A percentile compares a stretch with the other conserved stretches of the same genome.
These are phyloP conservation scores for Nipponia nippon DNA, from an alignment of 2,113 vertebrate species.

Conservation along the genomic window DNA sequence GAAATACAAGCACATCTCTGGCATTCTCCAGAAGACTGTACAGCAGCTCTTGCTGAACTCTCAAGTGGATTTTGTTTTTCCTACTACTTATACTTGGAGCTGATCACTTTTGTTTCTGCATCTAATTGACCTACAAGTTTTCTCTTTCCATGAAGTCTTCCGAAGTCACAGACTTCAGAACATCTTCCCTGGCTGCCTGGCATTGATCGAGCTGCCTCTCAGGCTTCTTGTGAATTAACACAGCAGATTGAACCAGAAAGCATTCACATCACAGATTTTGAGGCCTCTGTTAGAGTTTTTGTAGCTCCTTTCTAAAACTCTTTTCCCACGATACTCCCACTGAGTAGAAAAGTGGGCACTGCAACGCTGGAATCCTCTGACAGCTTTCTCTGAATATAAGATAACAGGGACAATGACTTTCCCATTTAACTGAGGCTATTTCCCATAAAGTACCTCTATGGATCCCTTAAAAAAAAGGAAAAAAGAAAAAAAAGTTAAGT, in stretches of 20 bases:
- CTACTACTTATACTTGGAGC: not conserved
- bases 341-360: not conserved
- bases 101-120: not conserved
- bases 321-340: not conserved
- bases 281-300: not conserved
- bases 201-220: not conserved
- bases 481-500: not conserved
- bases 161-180: not conserved
- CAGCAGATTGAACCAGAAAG: not conserved
- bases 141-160: not conserved
- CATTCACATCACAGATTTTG: not conserved
- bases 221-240: not conserved
- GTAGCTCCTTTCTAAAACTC: not conserved
- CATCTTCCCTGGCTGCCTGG: not conserved
- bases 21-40: not conserved
- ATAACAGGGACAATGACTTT: not conserved
- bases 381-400: not conserved
- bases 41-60: not conserved
- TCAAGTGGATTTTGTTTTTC: not conserved
- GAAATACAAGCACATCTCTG: not conserved
- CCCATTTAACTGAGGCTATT: not conserved
- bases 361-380: not conserved
- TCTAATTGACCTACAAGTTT: not conserved
- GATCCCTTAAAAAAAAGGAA: not conserved
- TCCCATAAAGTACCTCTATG: not conserved